A percentile compares a stretch with the other conserved stretches of the same genome.
Conservation (phyloP, 2,888 invertebrate genomes). For the Apotomis betuletana region DNA sequence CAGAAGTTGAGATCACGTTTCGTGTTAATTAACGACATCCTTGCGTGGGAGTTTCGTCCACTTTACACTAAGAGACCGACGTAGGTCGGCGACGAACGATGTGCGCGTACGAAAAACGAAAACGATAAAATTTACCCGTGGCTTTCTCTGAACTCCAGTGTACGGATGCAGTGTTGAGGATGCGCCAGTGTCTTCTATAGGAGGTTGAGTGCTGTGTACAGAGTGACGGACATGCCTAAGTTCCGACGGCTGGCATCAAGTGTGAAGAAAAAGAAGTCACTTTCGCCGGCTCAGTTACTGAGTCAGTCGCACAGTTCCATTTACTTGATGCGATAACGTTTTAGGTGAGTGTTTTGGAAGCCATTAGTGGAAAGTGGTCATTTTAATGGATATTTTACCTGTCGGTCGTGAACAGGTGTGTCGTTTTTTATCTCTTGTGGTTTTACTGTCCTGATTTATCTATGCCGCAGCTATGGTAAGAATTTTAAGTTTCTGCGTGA, state of each 20-base stretch:
- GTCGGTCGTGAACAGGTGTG: constrained; percentile 42
- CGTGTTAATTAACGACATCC: constrained; percentile 58
- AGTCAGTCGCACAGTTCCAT: constrained; percentile 67
- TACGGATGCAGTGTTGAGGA: constrained; percentile 76
- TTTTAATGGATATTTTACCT: constrained; percentile 51
- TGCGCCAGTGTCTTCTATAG: constrained; percentile 61
- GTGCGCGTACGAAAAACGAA: constrained; percentile 53
- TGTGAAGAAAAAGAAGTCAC: constrained; percentile 79
- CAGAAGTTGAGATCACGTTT: constrained; percentile 49
- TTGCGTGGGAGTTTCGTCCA: constrained; percentile 58
- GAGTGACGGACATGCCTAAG: constrained; percentile 79
- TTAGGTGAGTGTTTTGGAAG: constrained; percentile 76
- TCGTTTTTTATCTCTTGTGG: constrained; percentile 36
- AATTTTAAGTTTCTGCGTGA: constrained; percentile 28
- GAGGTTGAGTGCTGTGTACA: constrained; percentile 59
- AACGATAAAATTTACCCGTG: constrained; percentile 45
- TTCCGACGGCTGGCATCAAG: constrained; percentile 73
- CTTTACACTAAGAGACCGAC: constrained; percentile 44
- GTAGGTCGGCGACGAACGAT: constrained; percentile 60
- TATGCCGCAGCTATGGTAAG: constrained; percentile 28
- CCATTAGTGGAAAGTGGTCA: constrained; percentile 64
- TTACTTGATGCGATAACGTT: constrained; percentile 79
- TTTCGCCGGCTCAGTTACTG: constrained; percentile 62
- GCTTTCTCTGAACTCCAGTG: constrained; percentile 41
- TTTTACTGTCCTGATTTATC: constrained; percentile 31